These are phyloP conservation scores for Ennomos quercinarius DNA, from an alignment of 2,888 invertebrate species.

Conservation along the genomic window DNA sequence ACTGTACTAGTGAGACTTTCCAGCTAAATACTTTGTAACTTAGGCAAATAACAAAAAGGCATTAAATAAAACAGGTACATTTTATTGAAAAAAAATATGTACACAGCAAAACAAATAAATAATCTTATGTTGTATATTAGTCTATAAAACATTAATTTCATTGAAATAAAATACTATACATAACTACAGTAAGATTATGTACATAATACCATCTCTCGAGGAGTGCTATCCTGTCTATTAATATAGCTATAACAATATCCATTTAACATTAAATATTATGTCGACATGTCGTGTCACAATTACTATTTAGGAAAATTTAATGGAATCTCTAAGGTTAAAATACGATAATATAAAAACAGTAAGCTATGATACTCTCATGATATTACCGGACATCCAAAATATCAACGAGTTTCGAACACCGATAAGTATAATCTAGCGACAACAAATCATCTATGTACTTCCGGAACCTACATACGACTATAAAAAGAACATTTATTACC, in stretches of 20 bases:
- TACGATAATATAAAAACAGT: slow-evolving; percentile 79
- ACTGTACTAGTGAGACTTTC: too few species aligned
- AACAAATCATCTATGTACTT: slow-evolving; percentile 75
- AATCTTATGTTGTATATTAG: slow-evolving; percentile 85
- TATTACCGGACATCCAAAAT: slow-evolving; percentile 72
- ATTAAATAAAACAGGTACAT: slow-evolving; percentile 84
- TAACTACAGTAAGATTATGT: slow-evolving; percentile 83
- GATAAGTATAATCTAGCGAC: slow-evolving; percentile 71
- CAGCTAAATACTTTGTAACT: too few species aligned
- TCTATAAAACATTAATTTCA: slow-evolving; percentile 86
- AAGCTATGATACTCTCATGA: slow-evolving; percentile 74
- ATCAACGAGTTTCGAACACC: slow-evolving; percentile 71
- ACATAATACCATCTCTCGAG: slow-evolving; percentile 82
- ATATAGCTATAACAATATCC: slow-evolving; percentile 79
- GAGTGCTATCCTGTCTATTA: slow-evolving; percentile 70
- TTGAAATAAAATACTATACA: slow-evolving; percentile 85
- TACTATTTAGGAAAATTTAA: slow-evolving; percentile 68
- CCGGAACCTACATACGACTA: slow-evolving; percentile 68
- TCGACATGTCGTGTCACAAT: slow-evolving; percentile 77
- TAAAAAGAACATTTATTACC: slow-evolving; percentile 62
- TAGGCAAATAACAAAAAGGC: slow-evolving; percentile 33
- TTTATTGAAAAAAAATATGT: slow-evolving; percentile 85
- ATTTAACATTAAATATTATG: slow-evolving; percentile 80
- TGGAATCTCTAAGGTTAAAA: slow-evolving; percentile 74
- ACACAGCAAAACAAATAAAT: slow-evolving; percentile 86